phyloP scores from a whole-genome alignment of 2,888 invertebrate genomes.

The Plebejus argus region DNA sequence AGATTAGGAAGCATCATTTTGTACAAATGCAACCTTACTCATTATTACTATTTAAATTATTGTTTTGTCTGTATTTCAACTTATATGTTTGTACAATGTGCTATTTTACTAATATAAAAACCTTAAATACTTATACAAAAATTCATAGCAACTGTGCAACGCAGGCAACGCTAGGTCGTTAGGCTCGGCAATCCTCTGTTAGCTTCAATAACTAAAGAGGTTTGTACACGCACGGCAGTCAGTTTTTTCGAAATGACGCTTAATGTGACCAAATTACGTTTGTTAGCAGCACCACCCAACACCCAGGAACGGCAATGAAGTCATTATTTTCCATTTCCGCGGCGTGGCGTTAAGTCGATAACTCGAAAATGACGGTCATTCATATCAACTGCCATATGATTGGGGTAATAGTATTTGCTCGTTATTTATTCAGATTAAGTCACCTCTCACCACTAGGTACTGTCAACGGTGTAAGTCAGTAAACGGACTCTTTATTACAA shows the following conservation, averaged over 20 bases:
- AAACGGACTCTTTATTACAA: neutral
- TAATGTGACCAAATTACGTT: constrained; percentile 74
- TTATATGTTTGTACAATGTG: neutral
- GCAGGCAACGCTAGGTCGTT: constrained; percentile 13
- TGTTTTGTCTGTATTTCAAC: neutral
- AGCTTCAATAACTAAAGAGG: constrained; percentile 33
- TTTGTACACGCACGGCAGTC: constrained; percentile 46
- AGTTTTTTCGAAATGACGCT: constrained; percentile 65
- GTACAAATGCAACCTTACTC: neutral
- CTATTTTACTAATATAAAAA: neutral
- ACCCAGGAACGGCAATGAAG: constrained; percentile 59
- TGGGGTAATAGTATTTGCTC: constrained; percentile 54
- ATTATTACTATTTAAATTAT: neutral
- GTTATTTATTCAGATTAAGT: constrained; percentile 60
- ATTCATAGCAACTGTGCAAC: constrained; percentile 1
- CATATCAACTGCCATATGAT: constrained; percentile 64
- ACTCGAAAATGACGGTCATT: constrained; percentile 78
- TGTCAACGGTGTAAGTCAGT: neutral
- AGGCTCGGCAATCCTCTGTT: constrained; percentile 27
- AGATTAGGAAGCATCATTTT: neutral
- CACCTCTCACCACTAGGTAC: neutral
- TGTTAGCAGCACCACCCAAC: constrained; percentile 60
- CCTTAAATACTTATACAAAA: no score
- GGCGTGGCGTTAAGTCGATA: constrained; percentile 71
- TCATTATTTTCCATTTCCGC: constrained; percentile 79